A percentile compares a stretch with the other conserved stretches of the same genome.
phyloP scores from a whole-genome alignment of 2,113 vertebrate species.

The Stigmatopora argus region DNA sequence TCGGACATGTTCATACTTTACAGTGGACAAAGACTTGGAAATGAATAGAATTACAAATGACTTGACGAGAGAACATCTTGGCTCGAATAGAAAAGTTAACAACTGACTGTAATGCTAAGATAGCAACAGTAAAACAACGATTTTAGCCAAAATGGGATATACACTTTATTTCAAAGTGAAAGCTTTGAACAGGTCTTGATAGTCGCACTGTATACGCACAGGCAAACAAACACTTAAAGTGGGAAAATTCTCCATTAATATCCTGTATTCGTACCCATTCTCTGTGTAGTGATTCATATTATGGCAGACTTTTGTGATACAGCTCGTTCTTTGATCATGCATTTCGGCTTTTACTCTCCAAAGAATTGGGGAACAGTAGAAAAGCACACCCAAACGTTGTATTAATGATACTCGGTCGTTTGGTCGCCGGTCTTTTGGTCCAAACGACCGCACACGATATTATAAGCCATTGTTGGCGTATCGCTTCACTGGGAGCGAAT shows the following conservation, averaged over 20 bases:
- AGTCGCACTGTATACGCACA: too few relatives aligned
- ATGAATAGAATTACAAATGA: constrained; percentile 40
- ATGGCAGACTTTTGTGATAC: neutral
- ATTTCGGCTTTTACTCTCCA: neutral
- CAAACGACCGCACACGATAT: too few relatives aligned
- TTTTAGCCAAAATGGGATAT: too few relatives aligned
- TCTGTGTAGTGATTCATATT: neutral
- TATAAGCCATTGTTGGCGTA: neutral
- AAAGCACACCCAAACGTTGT: neutral
- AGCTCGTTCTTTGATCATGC: neutral
- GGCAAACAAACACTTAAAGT: too few relatives aligned
- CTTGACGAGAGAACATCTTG: constrained; percentile 7
- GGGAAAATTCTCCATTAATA: neutral
- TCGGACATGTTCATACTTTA: constrained; percentile 20
- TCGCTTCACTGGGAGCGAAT: neutral
- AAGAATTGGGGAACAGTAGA: neutral
- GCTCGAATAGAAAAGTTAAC: neutral
- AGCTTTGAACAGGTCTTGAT: too few relatives aligned
- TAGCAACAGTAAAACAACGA: neutral
- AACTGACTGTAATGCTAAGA: neutral
- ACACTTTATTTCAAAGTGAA: too few relatives aligned
- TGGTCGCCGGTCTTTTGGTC: too few relatives aligned
- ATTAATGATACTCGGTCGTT: too few relatives aligned
- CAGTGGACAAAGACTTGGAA: constrained; percentile 28
- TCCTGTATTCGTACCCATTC: neutral